phyloP scores from a whole-genome alignment of 1,140 invertebrate species.

The Melipona quadrifasciata region DNA sequence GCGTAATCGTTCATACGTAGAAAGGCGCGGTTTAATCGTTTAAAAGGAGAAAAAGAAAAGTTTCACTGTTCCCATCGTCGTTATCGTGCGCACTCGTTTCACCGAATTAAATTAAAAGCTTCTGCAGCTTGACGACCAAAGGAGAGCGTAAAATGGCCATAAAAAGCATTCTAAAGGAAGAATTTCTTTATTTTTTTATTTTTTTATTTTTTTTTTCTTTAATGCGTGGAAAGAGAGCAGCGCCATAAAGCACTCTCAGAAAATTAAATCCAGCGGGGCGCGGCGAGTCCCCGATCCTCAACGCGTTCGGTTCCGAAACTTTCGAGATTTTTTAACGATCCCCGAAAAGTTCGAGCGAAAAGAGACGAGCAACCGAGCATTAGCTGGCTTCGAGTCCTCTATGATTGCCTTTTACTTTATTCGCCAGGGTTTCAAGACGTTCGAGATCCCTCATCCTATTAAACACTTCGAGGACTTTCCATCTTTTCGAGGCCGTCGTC shows the following conservation, averaged over 20 bases:
- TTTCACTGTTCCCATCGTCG: neutral
- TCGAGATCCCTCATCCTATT: constrained; percentile 25
- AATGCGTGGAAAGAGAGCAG: neutral
- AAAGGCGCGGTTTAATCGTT: neutral
- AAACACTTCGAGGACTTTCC: constrained; percentile 8
- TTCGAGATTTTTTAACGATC: neutral
- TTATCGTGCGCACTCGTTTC: neutral
- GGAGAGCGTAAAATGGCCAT: neutral
- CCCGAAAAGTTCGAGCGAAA: neutral
- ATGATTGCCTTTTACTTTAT: neutral
- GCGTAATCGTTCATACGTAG: neutral
- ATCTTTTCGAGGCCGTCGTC: neutral
- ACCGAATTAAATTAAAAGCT: neutral
- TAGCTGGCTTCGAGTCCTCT: neutral
- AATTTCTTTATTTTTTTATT: too few species aligned
- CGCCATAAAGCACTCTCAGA: neutral
- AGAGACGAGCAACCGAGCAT: neutral
- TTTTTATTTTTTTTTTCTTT: neutral
- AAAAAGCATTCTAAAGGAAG: neutral
- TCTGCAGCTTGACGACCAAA: neutral
- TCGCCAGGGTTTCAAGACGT: neutral
- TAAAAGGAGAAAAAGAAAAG: neutral
- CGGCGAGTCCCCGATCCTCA: too few species aligned
- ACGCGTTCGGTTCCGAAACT: neutral
- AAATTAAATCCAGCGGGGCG: too few species aligned